Percentiles rank a stretch among this genome's conserved stretches.
These are phyloP conservation scores for Pangasius larnaudii DNA, from an alignment of 2,797 vertebrate species.

Conservation along the genomic window DNA sequence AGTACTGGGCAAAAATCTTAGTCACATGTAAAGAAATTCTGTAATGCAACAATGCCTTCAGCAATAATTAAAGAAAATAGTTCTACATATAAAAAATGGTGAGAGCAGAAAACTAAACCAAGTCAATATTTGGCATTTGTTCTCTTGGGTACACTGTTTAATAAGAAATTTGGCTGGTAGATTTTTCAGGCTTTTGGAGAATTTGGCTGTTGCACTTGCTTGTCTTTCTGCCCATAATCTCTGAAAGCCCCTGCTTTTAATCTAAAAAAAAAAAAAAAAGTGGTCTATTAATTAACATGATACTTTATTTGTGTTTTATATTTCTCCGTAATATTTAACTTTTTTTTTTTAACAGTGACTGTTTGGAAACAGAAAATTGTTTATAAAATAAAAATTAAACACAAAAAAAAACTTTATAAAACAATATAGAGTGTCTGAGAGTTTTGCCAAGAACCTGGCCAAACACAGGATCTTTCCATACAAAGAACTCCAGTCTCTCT, in stretches of 20 bases:
- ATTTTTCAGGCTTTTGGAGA: not conserved
- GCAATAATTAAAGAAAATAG: not conserved
- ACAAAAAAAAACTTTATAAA: no score
- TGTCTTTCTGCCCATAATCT: not conserved
- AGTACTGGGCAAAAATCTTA: not conserved
- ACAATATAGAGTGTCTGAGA: not conserved
- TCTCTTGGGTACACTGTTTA: not conserved
- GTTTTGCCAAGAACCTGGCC: conserved; percentile 6
- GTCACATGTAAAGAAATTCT: not conserved
- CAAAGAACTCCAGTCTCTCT: not conserved
- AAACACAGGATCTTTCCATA: not conserved
- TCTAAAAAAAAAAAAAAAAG: not conserved
- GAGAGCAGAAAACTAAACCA: not conserved
- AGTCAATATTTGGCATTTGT: not conserved
- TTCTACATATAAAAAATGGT: not conserved
- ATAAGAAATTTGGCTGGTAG: not conserved
- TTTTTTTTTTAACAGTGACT: not conserved
- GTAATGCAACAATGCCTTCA: not conserved
- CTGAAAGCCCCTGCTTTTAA: not conserved
- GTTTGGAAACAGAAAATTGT: not conserved
- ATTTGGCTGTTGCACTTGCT: not conserved
- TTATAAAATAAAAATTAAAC: not conserved
- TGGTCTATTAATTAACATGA: not conserved
- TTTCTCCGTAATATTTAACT: not conserved
- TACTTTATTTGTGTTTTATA: not conserved